A percentile compares a stretch with the other conserved stretches of the same genome.
Evolutionary conservation across 1,140 invertebrate species (phyloP).

Genomic region (Scaptomyza graminum): DNA sequence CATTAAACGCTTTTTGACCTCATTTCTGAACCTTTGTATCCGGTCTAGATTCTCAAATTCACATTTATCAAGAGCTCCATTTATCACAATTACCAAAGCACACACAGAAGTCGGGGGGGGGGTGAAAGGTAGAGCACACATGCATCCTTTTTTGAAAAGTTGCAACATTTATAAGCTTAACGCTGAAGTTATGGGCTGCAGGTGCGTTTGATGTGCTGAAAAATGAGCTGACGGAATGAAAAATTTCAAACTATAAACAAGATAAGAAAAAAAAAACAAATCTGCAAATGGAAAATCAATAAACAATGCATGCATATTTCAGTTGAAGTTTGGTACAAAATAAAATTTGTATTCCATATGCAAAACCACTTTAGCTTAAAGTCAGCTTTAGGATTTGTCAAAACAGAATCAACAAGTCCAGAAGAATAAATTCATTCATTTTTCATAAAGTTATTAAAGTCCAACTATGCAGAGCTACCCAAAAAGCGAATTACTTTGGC

Average conservation of each 20-base stretch:
- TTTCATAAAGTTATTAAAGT: too few species aligned
- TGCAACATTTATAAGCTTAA: slow-evolving; percentile 23
- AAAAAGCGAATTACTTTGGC: too few species aligned
- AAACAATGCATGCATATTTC: neutral
- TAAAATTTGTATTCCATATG: too few species aligned
- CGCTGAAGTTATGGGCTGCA: neutral
- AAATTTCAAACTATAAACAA: slow-evolving; percentile 11
- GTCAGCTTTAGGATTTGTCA: too few species aligned
- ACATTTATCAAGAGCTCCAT: slow-evolving; percentile 12
- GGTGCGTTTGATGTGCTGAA: neutral
- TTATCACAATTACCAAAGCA: slow-evolving; percentile 24
- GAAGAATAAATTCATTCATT: too few species aligned
- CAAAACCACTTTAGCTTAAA: too few species aligned
- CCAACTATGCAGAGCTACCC: too few species aligned
- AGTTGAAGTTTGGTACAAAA: neutral
- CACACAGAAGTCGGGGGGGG: neutral
- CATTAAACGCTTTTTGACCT: slow-evolving; percentile 50
- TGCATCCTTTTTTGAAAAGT: neutral
- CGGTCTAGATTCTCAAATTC: slow-evolving; percentile 18
- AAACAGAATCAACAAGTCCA: too few species aligned
- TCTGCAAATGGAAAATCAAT: slow-evolving; percentile 32
- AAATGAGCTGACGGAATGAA: slow-evolving; percentile 17
- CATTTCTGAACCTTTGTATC: slow-evolving; percentile 34
- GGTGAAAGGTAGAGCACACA: neutral
- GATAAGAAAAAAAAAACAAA: neutral